Evolutionary conservation across 2,888 invertebrate genomes (phyloP).

Genomic region (Siphlonurus alternatus): DNA sequence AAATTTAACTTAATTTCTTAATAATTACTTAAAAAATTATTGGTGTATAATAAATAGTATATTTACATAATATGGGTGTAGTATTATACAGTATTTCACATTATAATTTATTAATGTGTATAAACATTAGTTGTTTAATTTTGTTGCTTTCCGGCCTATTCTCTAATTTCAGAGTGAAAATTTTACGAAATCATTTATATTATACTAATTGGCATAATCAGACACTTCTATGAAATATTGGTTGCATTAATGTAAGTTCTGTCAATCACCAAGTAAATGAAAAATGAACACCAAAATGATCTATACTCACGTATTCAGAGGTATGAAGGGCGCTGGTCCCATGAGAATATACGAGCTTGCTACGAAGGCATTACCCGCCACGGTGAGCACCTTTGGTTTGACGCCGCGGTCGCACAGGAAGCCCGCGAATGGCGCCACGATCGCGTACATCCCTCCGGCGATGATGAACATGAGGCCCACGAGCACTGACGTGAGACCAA

Average conservation of each 20-base stretch:
- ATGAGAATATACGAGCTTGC: slow-evolving; percentile 27
- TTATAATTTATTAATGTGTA: no score
- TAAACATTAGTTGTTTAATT: no score
- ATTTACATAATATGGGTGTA: neutral
- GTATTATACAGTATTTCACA: no score
- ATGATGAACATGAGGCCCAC: slow-evolving; percentile 29
- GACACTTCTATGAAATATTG: no score
- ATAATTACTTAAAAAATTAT: neutral
- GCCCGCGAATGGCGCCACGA: slow-evolving; percentile 29
- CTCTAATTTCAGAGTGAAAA: no score
- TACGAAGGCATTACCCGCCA: slow-evolving; percentile 22
- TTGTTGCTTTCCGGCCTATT: no score
- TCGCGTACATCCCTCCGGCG: slow-evolving; percentile 28
- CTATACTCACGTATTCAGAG: slow-evolving; percentile 21
- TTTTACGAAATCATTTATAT: no score
- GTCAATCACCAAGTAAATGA: no score
- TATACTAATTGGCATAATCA: no score
- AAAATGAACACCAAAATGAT: neutral
- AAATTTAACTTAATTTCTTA: neutral
- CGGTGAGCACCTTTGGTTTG: slow-evolving; percentile 37
- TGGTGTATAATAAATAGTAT: neutral
- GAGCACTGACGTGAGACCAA: slow-evolving; percentile 23
- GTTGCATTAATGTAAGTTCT: no score
- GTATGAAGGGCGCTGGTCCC: slow-evolving; percentile 29
- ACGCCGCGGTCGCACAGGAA: slow-evolving; percentile 27